Evolutionary conservation across 2,888 invertebrate genomes (phyloP).

Genomic region (Acleris laterana): DNA sequence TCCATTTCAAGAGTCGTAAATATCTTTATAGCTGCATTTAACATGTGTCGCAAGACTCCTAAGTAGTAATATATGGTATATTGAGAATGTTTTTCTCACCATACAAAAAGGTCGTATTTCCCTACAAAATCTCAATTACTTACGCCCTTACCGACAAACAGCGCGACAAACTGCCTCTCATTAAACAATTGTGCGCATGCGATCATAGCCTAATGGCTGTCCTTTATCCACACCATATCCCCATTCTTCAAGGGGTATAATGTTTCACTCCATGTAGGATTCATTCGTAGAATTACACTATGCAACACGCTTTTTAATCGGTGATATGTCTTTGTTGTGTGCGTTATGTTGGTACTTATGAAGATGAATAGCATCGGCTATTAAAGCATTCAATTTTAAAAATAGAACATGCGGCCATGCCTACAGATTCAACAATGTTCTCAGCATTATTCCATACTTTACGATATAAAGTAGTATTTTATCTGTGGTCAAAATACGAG

Average conservation of each 20-base stretch:
- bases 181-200: slow-evolving; percentile 45
- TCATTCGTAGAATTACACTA: slow-evolving; percentile 68
- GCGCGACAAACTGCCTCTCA: slow-evolving; percentile 30
- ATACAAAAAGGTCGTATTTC: neutral
- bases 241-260: slow-evolving; percentile 62
- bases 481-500: too few species aligned
- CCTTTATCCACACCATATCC: slow-evolving; percentile 63
- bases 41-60: too few species aligned
- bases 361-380: neutral
- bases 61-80: too few species aligned
- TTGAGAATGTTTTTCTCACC: too few species aligned
- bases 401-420: neutral
- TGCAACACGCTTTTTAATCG: slow-evolving; percentile 30
- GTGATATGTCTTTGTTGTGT: slow-evolving; percentile 13
- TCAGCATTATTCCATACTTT: too few species aligned
- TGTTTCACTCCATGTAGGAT: slow-evolving; percentile 70
- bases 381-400: neutral
- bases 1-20: too few species aligned
- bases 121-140: neutral
- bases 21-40: too few species aligned
- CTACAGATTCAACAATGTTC: too few species aligned
- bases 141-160: slow-evolving; percentile 10
- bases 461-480: too few species aligned
- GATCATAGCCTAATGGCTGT: slow-evolving; percentile 62
- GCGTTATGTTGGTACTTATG: neutral